Evolutionary conservation across 2,797 vertebrate genomes (phyloP).

Genomic region (Myotis vivesi): DNA sequence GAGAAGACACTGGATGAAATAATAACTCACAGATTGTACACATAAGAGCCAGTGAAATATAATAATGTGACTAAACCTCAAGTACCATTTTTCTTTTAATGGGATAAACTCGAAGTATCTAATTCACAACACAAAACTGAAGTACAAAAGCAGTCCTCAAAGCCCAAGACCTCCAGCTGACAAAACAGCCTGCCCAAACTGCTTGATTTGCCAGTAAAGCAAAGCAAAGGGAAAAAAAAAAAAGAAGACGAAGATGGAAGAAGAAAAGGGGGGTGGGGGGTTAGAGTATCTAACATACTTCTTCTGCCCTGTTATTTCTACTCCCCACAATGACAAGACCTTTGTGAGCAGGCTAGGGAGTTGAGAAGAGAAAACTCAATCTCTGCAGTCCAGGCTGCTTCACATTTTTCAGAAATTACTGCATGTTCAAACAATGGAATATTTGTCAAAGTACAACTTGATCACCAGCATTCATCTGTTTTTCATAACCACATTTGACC

Average conservation of each 20-base stretch:
- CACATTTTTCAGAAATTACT: constrained; percentile 77
- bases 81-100: constrained; percentile 49
- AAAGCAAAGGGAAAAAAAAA: neutral
- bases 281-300: constrained; percentile 46
- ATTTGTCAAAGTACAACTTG: constrained; percentile 83
- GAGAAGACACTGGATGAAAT: neutral
- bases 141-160: constrained; percentile 33
- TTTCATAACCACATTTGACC: constrained; percentile 83
- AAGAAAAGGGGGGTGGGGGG: neutral
- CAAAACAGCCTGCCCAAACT: constrained; percentile 55
- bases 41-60: constrained; percentile 18
- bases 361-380: constrained; percentile 67
- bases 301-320: constrained; percentile 71
- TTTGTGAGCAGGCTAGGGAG: constrained; percentile 38
- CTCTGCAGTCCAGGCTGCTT: constrained; percentile 63
- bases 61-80: constrained; percentile 15
- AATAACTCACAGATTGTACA: neutral
- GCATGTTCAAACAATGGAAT: constrained; percentile 81
- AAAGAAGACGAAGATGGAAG: neutral
- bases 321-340: constrained; percentile 68
- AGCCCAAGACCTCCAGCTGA: constrained; percentile 58
- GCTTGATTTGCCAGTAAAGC: constrained; percentile 40
- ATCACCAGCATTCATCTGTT: constrained; percentile 85
- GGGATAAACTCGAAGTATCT: constrained; percentile 38
- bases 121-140: constrained; percentile 54